A percentile compares a stretch with the other conserved stretches of the same genome.
Evolutionary conservation across 2,797 vertebrate genomes (phyloP).

Genomic region (Gymnodraco acuticeps): DNA sequence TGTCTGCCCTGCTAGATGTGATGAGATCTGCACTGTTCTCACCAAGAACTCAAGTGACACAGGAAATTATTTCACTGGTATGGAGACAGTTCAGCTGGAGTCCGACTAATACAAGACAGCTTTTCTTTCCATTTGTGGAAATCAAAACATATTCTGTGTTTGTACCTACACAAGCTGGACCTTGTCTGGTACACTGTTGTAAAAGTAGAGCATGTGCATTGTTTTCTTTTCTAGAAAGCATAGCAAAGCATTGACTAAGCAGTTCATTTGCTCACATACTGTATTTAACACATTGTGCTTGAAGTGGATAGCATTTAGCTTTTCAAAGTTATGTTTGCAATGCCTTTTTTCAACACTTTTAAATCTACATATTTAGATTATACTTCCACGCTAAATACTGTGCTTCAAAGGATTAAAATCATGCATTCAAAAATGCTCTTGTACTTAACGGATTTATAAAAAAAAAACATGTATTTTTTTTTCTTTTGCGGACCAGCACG

Average conservation of each 20-base stretch:
- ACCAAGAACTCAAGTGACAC: slow-evolving; percentile 53
- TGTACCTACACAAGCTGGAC: slow-evolving; percentile 32
- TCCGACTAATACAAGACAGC: slow-evolving; percentile 20
- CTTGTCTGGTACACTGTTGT: slow-evolving; percentile 41
- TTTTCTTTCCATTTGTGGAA: slow-evolving; percentile 37
- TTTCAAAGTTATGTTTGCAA: background rate
- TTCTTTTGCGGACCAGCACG: slow-evolving; percentile 25
- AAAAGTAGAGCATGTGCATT: slow-evolving; percentile 47
- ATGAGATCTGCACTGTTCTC: slow-evolving; percentile 58
- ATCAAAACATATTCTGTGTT: slow-evolving; percentile 45
- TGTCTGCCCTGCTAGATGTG: slow-evolving; percentile 44
- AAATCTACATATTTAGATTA: slow-evolving; percentile 9
- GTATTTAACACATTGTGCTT: slow-evolving; percentile 1
- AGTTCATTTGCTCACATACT: slow-evolving; percentile 7
- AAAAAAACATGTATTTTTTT: background rate
- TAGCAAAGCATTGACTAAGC: slow-evolving; percentile 13
- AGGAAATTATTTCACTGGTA: slow-evolving; percentile 55
- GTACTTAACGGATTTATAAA: background rate
- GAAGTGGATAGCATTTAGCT: slow-evolving; percentile 6
- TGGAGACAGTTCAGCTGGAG: slow-evolving; percentile 24
- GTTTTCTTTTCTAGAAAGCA: slow-evolving; percentile 35
- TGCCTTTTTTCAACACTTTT: background rate
- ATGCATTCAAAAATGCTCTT: slow-evolving; percentile 8
- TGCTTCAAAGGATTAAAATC: slow-evolving; percentile 7
- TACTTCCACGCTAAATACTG: background rate